A percentile compares a stretch with the other conserved stretches of the same genome.
Conservation (phyloP, 2,113 vertebrate species). For the Nothocercus nigrocapillus region DNA sequence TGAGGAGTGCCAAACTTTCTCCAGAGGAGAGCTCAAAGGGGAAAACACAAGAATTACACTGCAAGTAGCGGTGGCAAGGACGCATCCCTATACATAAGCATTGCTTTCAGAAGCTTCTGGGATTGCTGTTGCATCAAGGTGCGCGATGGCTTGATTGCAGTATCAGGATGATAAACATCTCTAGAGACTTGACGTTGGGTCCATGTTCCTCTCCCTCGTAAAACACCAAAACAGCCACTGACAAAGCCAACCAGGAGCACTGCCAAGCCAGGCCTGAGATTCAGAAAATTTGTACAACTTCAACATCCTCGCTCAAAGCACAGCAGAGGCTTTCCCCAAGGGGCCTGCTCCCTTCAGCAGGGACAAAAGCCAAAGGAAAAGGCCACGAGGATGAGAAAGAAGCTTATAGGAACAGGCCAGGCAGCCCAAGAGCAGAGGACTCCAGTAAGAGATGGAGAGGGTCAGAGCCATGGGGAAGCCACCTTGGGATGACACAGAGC, state of each 20-base stretch:
- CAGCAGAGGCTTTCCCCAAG: neutral
- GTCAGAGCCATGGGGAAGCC: neutral
- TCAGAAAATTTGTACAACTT: neutral
- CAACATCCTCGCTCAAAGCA: neutral
- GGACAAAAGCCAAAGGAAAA: neutral
- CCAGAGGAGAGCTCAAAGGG: neutral
- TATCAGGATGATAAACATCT: neutral
- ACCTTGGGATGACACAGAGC: neutral
- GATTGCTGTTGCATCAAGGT: neutral
- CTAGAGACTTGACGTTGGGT: neutral
- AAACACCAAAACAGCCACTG: neutral
- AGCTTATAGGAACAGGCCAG: neutral
- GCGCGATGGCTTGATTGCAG: accelerated
- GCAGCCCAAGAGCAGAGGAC: neutral
- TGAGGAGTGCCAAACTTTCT: neutral
- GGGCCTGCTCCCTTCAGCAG: neutral
- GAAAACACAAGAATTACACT: neutral
- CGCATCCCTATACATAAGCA: neutral
- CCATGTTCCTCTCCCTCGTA: neutral
- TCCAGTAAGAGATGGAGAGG: neutral
- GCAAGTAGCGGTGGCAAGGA: neutral
- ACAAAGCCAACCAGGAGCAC: neutral
- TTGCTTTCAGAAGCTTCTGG: neutral
- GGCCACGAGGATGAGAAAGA: neutral
- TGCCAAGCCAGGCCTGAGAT: neutral